These are phyloP conservation scores for Aphelenchoides avenae DNA, from an alignment of 1,140 invertebrate species.

Conservation along the genomic window DNA sequence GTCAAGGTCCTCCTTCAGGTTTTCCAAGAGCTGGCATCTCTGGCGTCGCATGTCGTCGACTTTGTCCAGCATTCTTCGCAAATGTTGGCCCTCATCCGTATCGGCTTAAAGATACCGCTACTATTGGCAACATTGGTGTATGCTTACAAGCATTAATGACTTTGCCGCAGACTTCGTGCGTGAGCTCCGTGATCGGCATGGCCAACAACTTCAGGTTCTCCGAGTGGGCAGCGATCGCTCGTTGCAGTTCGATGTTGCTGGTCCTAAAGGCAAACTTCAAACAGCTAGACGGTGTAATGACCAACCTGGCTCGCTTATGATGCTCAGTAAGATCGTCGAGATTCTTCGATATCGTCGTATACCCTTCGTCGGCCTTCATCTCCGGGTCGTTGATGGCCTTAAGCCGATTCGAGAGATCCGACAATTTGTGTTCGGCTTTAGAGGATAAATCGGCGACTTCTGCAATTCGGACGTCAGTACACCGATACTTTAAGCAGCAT, in stretches of 20 bases:
- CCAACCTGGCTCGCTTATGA: conserved; percentile 40
- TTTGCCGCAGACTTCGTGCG: conserved; percentile 72
- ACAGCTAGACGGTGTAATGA: conserved; percentile 9
- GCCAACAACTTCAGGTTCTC: conserved; percentile 77
- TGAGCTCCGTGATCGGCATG: conserved; percentile 73
- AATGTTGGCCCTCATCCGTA: no score
- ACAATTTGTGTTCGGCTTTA: conserved; percentile 36
- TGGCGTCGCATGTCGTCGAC: no score
- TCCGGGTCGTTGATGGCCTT: conserved; percentile 21
- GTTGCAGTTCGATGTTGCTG: conserved; percentile 82
- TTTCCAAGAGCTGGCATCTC: no score
- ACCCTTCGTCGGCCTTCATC: conserved; percentile 43
- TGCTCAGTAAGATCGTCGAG: conserved; percentile 27
- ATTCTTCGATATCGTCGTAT: conserved; percentile 33
- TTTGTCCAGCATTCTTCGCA: no score
- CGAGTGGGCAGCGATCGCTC: conserved; percentile 81
- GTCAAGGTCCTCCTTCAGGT: no score
- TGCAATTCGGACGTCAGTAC: no score
- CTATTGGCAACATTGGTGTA: no score
- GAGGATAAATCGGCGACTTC: conserved; percentile 32
- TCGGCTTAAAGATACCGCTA: no score
- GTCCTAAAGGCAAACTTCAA: conserved; percentile 65
- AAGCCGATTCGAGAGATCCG: conserved; percentile 30
- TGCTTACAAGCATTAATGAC: conserved; percentile 51
- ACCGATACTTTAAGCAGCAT: background rate